These are phyloP conservation scores for Gallinago nigripennis DNA, from an alignment of 2,797 vertebrate species.

Conservation along the genomic window DNA sequence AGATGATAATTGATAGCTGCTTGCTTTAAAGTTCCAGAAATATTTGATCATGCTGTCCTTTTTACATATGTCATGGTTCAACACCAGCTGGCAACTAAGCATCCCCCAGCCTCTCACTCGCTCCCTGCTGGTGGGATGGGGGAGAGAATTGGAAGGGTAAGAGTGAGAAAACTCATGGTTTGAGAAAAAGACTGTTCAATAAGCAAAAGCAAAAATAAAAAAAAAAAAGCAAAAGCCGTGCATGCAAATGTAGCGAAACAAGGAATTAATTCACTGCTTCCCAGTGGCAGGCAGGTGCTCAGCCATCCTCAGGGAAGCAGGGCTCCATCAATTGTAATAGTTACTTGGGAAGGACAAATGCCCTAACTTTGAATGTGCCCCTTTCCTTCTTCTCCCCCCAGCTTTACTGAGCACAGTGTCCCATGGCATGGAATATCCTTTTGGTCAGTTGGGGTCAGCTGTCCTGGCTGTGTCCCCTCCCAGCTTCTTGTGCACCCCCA, in stretches of 20 bases:
- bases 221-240: not conserved
- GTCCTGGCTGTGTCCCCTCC: not conserved
- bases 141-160: not conserved
- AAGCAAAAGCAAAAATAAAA: not conserved
- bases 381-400: not conserved
- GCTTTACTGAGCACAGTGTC: fast-evolving
- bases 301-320: not conserved
- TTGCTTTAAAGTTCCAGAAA: not conserved
- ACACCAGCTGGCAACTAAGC: not conserved
- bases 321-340: fast-evolving
- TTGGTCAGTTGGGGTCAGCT: not conserved
- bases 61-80: not conserved
- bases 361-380: fast-evolving
- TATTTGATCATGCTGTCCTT: not conserved
- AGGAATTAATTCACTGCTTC: not conserved
- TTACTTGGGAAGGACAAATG: not conserved
- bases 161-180: too few species aligned
- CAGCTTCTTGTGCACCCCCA: not conserved
- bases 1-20: not conserved
- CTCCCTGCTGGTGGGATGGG: not conserved
- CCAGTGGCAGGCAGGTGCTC: not conserved
- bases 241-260: not conserved
- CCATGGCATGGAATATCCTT: not conserved
- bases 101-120: fast-evolving
- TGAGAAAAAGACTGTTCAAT: not conserved